These are phyloP conservation scores for Eupsittula cactorum DNA, from an alignment of 2,113 vertebrate species.

Conservation along the genomic window DNA sequence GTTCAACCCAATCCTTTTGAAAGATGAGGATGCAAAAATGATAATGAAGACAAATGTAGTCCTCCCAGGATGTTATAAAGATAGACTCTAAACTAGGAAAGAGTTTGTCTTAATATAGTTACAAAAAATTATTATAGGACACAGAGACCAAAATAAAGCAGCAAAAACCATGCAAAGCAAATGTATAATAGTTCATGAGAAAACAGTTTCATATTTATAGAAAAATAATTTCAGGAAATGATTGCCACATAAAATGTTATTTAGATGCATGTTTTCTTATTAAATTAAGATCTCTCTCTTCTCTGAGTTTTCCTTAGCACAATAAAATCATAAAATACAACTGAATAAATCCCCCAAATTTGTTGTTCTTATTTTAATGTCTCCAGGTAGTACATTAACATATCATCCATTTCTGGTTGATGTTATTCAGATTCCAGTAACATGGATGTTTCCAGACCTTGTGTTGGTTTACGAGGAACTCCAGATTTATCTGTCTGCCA, in stretches of 20 bases:
- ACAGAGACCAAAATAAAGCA: not conserved
- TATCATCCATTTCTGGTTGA: not conserved
- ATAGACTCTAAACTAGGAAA: not conserved
- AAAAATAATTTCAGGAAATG: constrained; percentile 2
- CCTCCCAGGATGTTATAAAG: not conserved
- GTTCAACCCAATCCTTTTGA: not conserved
- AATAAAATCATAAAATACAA: not conserved
- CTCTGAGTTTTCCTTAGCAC: not conserved
- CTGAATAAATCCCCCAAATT: not conserved
- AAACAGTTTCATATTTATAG: not conserved
- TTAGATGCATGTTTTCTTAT: not conserved
- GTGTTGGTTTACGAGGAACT: not conserved
- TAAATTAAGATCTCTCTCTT: not conserved
- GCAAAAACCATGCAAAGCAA: not conserved
- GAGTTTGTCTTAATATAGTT: not conserved
- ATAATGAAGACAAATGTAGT: constrained; percentile 7
- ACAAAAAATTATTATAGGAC: not conserved
- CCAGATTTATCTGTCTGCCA: not conserved
- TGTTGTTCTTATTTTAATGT: not conserved
- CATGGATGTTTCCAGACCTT: not conserved
- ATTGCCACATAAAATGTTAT: not conserved
- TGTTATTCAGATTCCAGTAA: not conserved
- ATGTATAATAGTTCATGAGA: not conserved
- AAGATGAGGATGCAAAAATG: not conserved
- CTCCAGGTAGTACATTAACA: not conserved